Evolutionary conservation across 92 coral and sea anemone species (phyloP).

Genomic region (Phenganax stokvisi): DNA sequence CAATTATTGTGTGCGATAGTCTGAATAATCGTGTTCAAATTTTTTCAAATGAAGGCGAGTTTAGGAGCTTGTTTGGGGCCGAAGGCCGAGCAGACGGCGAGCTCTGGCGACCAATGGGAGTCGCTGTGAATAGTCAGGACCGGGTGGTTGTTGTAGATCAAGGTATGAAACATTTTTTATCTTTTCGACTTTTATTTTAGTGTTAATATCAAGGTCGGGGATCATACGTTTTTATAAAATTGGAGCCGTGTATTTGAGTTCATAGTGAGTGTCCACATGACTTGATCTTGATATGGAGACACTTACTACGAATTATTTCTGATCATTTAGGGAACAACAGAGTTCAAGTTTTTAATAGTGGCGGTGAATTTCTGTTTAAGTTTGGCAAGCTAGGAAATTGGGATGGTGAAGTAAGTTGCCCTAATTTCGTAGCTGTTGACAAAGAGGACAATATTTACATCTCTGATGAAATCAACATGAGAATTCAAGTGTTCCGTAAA

Average conservation of each 20-base stretch:
- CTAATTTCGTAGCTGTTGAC: slow-evolving; percentile 40
- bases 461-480: slow-evolving; percentile 23
- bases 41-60: slow-evolving; percentile 79
- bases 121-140: slow-evolving; percentile 74
- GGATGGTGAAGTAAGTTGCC: slow-evolving; percentile 40
- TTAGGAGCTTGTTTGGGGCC: slow-evolving; percentile 68
- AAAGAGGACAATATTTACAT: slow-evolving; percentile 35
- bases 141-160: slow-evolving; percentile 79
- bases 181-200: too few relatives aligned
- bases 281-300: too few relatives aligned
- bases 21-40: slow-evolving; percentile 81
- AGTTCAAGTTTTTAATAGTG: slow-evolving; percentile 37
- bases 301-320: neutral
- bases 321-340: slow-evolving; percentile 14
- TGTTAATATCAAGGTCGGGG: too few relatives aligned
- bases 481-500: slow-evolving; percentile 37
- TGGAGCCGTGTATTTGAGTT: too few relatives aligned
- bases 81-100: slow-evolving; percentile 76
- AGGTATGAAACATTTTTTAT: slow-evolving; percentile 1
- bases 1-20: slow-evolving; percentile 85
- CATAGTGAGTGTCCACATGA: too few relatives aligned
- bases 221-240: too few relatives aligned
- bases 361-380: slow-evolving; percentile 16
- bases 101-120: slow-evolving; percentile 82
- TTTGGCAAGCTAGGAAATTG: slow-evolving; percentile 36